Evolutionary conservation across 2,888 invertebrate genomes (phyloP).

Genomic region (Baccha elongata): DNA sequence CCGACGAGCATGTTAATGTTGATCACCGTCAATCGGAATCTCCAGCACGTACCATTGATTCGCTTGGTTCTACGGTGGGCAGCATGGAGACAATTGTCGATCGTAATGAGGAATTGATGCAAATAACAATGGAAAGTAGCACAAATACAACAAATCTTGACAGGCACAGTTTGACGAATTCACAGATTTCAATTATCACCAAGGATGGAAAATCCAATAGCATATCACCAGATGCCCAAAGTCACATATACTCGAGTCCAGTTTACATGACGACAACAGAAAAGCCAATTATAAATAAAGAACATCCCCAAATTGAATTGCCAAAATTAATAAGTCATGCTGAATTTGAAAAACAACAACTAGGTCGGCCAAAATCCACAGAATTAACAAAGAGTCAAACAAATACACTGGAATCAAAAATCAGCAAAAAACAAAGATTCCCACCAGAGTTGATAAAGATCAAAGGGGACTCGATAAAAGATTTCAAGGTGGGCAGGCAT

Average conservation of each 20-base stretch:
- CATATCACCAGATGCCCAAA: conserved; percentile 78
- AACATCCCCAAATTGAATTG: conserved; percentile 69
- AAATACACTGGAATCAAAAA: conserved; percentile 79
- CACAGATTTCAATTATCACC: conserved; percentile 80
- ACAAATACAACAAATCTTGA: conserved; percentile 78
- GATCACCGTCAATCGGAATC: conserved; percentile 80
- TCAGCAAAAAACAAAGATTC: conserved; percentile 80
- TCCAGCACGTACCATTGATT: conserved; percentile 81
- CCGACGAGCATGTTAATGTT: conserved; percentile 60
- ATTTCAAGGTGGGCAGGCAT: conserved; percentile 74
- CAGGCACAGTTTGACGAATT: conserved; percentile 79
- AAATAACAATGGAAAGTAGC: conserved; percentile 77
- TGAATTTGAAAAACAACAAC: conserved; percentile 79
- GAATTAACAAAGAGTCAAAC: conserved; percentile 68
- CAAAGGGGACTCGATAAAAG: conserved; percentile 77
- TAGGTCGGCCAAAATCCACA: conserved; percentile 76
- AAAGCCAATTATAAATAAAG: conserved; percentile 64
- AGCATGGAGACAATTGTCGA: conserved; percentile 82
- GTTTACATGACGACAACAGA: conserved; percentile 78
- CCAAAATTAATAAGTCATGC: conserved; percentile 79
- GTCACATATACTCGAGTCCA: conserved; percentile 82
- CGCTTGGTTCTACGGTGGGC: conserved; percentile 80
- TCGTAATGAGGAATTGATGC: conserved; percentile 78
- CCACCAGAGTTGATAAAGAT: conserved; percentile 80
- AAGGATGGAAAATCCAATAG: conserved; percentile 73